These are phyloP conservation scores for Eurystomus glaucurus DNA, from an alignment of 2,797 vertebrate species.

Conservation along the genomic window DNA sequence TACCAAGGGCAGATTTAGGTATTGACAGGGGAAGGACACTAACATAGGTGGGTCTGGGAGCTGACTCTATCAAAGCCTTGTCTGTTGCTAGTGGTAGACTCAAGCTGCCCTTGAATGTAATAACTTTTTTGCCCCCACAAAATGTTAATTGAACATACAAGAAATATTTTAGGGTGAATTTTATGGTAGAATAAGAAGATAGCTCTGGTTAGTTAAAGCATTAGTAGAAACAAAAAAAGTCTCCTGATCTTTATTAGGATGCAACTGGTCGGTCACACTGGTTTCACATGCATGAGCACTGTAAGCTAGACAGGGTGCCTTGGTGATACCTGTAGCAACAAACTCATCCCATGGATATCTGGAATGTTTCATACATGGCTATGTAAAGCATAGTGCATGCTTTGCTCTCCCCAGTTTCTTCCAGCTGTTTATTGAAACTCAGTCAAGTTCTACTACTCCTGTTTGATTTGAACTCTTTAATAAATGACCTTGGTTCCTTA, in stretches of 20 bases:
- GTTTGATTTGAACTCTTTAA: conserved; percentile 49
- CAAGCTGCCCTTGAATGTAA: neutral
- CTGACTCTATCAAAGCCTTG: neutral
- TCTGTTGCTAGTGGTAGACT: neutral
- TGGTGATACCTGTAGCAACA: neutral
- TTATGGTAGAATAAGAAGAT: neutral
- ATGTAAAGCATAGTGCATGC: conserved; percentile 48
- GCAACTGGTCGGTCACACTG: neutral
- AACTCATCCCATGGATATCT: neutral
- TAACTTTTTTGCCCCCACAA: neutral
- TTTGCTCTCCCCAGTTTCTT: conserved; percentile 15
- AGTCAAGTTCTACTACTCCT: conserved; percentile 5
- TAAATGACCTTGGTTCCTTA: neutral
- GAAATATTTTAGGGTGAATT: neutral
- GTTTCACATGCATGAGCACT: neutral
- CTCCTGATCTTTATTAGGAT: neutral
- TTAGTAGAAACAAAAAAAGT: neutral
- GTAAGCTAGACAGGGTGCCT: neutral
- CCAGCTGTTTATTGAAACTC: neutral
- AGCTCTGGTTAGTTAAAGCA: neutral
- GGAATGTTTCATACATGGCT: conserved; percentile 10
- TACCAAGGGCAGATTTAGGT: neutral
- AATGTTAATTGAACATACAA: neutral
- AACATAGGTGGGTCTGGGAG: neutral
- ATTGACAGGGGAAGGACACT: neutral